A percentile compares a stretch with the other conserved stretches of the same genome.
Conservation (phyloP, 2,888 invertebrate species). For the Resseliella maxima region DNA sequence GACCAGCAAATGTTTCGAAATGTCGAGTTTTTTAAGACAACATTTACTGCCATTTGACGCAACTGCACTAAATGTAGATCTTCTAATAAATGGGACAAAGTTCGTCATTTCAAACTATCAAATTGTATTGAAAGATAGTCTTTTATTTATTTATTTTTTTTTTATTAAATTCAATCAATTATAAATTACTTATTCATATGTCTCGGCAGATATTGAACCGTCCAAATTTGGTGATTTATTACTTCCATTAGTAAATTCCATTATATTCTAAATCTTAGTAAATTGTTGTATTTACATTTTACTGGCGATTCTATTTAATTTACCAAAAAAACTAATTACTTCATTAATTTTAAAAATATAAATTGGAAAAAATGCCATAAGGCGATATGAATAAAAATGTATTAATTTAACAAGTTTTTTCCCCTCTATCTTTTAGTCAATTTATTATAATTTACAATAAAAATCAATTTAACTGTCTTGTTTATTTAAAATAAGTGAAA, state of each 20-base stretch:
- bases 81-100: slow-evolving; percentile 63
- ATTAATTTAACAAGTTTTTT: background rate
- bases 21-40: slow-evolving; percentile 66
- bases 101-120: slow-evolving; percentile 64
- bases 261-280: too few relatives aligned
- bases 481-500: background rate
- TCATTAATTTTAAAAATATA: background rate
- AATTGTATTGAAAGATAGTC: too few relatives aligned
- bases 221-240: background rate
- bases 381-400: background rate
- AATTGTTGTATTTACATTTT: slow-evolving; percentile 21
- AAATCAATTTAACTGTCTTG: slow-evolving; percentile 1
- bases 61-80: slow-evolving; percentile 68
- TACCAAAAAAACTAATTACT: background rate
- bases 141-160: background rate
- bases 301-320: slow-evolving; percentile 36
- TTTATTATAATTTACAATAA: too few relatives aligned
- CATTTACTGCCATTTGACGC: slow-evolving; percentile 66
- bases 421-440: background rate
- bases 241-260: too few relatives aligned
- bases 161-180: background rate
- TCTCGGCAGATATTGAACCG: slow-evolving; percentile 53
- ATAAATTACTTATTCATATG: slow-evolving; percentile 57
- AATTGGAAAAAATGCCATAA: background rate
- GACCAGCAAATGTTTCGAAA: slow-evolving; percentile 70